These are phyloP conservation scores for Cacatua alba DNA, from an alignment of 2,113 vertebrate genomes.

Conservation along the genomic window DNA sequence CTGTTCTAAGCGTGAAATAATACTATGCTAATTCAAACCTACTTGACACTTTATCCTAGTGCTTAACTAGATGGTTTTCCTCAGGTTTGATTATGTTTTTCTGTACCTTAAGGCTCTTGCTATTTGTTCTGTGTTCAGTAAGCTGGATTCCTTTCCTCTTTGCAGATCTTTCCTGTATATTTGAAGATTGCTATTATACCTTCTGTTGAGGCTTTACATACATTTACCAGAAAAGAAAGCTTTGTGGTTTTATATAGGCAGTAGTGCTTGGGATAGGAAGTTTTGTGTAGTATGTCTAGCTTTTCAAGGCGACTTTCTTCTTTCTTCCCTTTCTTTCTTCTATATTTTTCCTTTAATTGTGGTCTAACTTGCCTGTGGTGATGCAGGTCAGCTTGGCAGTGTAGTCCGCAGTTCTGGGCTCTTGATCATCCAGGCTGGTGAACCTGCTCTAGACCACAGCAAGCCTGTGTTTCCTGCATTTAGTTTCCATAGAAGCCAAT, in stretches of 20 bases:
- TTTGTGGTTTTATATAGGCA: background rate
- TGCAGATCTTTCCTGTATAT: background rate
- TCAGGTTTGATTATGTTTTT: background rate
- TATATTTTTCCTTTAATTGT: background rate
- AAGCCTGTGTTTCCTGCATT: background rate
- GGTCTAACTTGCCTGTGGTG: background rate
- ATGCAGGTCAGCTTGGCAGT: background rate
- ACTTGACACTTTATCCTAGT: background rate
- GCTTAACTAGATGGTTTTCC: background rate
- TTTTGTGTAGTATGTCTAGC: background rate
- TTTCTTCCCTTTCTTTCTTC: background rate
- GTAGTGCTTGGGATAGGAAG: background rate
- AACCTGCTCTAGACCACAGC: conserved; percentile 8
- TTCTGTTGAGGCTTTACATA: background rate
- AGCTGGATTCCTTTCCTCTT: background rate
- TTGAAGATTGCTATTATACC: background rate
- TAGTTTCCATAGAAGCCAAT: background rate
- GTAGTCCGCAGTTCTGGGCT: background rate
- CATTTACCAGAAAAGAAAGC: background rate
- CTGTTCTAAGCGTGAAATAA: background rate
- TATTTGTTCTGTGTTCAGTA: background rate
- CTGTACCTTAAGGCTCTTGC: background rate
- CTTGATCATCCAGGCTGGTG: background rate
- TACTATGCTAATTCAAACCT: background rate
- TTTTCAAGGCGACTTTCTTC: background rate